A percentile compares a stretch with the other conserved stretches of the same genome.
Conservation (phyloP, 2,113 vertebrate species). For the Bos indicus region DNA sequence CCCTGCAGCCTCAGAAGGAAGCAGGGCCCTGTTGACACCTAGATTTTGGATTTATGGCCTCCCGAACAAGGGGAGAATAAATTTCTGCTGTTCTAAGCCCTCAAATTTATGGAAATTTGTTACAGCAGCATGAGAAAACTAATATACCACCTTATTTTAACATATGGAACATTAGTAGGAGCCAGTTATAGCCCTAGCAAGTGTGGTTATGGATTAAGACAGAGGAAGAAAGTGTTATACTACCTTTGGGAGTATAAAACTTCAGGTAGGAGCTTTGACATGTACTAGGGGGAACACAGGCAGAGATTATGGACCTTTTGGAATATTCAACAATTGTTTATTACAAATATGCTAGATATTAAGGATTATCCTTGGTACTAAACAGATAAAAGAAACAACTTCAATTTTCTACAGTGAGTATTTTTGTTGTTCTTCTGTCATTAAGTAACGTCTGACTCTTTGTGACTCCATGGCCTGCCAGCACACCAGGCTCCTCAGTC, state of each 20-base stretch:
- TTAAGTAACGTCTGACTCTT: not conserved
- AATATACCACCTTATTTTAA: not conserved
- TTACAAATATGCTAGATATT: not conserved
- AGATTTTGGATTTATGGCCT: not conserved
- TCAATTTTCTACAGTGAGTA: not conserved
- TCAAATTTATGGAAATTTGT: too few relatives aligned
- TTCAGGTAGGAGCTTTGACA: not conserved
- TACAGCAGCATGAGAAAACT: not conserved
- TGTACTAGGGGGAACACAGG: not conserved
- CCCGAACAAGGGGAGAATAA: not conserved
- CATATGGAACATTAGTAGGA: not conserved
- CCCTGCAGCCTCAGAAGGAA: not conserved
- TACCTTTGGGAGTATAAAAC: not conserved
- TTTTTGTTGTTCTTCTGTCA: not conserved
- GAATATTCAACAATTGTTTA: not conserved
- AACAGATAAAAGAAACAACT: not conserved
- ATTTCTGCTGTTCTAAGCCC: not conserved
- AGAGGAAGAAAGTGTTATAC: not conserved
- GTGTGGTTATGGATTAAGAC: not conserved
- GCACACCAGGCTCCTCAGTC: not conserved
- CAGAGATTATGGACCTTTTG: too few relatives aligned
- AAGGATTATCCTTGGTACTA: too few relatives aligned
- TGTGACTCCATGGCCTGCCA: not conserved
- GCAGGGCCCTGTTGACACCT: not conserved
- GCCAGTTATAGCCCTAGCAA: not conserved